These are phyloP conservation scores for Labia minor DNA, from an alignment of 2,888 invertebrate genomes.

Conservation along the genomic window DNA sequence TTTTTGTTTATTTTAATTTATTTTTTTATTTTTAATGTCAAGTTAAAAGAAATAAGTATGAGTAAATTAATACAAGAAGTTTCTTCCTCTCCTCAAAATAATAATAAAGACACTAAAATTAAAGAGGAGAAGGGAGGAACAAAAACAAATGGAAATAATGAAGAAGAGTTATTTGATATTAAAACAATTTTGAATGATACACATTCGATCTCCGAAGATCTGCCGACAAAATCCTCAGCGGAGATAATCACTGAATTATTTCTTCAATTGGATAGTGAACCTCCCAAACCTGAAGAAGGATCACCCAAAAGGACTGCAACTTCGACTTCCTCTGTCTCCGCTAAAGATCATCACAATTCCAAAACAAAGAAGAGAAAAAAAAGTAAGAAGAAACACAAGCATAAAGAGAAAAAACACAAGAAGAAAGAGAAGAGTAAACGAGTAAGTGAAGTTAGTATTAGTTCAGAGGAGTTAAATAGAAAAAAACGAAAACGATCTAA, in stretches of 20 bases:
- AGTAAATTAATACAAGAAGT: too few species aligned
- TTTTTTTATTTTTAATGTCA: neutral
- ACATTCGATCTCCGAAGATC: neutral
- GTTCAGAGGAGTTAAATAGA: slow-evolving; percentile 16
- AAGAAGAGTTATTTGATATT: slow-evolving; percentile 19
- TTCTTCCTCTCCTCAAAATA: neutral
- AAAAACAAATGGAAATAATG: neutral
- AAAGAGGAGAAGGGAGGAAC: neutral
- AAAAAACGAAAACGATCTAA: slow-evolving; percentile 18
- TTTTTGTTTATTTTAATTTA: neutral
- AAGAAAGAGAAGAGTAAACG: slow-evolving; percentile 22
- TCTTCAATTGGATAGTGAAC: slow-evolving; percentile 62
- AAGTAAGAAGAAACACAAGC: slow-evolving; percentile 32
- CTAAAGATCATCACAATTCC: neutral
- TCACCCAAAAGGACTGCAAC: slow-evolving; percentile 19
- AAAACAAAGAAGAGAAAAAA: slow-evolving; percentile 23
- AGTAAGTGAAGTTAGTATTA: neutral
- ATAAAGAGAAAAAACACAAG: slow-evolving; percentile 34
- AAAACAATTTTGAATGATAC: slow-evolving; percentile 19
- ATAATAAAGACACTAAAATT: neutral
- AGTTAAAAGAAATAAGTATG: neutral
- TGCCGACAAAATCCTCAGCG: slow-evolving; percentile 50
- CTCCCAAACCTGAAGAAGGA: slow-evolving; percentile 41
- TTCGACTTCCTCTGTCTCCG: neutral
- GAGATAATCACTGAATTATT: slow-evolving; percentile 77